Base-by-base conservation (phyloP, 2,888 invertebrate species). In the Drosophila trichaetosa region DNA sequence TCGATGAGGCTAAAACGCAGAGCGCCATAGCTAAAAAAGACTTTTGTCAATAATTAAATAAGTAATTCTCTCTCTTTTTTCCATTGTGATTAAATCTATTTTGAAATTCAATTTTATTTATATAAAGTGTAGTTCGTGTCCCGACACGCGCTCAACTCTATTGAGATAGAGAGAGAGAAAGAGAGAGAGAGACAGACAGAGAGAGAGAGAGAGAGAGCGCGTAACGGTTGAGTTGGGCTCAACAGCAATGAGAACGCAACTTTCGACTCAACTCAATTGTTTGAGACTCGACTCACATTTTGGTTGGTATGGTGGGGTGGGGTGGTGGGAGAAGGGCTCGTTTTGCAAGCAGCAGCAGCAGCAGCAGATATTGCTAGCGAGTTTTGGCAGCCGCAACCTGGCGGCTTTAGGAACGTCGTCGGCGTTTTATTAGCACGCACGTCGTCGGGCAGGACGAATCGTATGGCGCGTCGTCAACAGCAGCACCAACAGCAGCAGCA, bases 1-100 rank as follows among this genome's bases (percentile, higher is more conserved):
- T 97, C 82, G 95, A 95, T 62, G 96, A 96, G 60, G 77, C 73
- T 4, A 52, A 74, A 31, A 5, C 13, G 21, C 52, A 73, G 34
- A 65, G 77, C 49, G 11, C 29, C 46, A 68, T 52, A 21, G 65
- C 69, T 11, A 56, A 7, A 0, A 69, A 56, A 6, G 48, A 58
- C 16, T 65, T 62, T 34, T 80, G 66, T 61, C 59, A 57, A 36
- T 80, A 72, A 46, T 4, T 29, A 21, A 51, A 8, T 16, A 8
- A 16, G 27, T 18, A 8, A 46, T 21, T 21, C 21, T 8, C 0
- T 2, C 33, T 27, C 5, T 5, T 40, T 13, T 57, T 4, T 16
- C 2, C 5, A 38, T 16, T 31, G 7, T 24, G 24, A 46, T 24
- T 24, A 40, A 57, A 57, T 57, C n/a, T 16, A 21, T n/a, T n/a